Evolutionary conservation across 1,140 invertebrate genomes (phyloP).

Genomic region (Meloidogyne chitwoodi): DNA sequence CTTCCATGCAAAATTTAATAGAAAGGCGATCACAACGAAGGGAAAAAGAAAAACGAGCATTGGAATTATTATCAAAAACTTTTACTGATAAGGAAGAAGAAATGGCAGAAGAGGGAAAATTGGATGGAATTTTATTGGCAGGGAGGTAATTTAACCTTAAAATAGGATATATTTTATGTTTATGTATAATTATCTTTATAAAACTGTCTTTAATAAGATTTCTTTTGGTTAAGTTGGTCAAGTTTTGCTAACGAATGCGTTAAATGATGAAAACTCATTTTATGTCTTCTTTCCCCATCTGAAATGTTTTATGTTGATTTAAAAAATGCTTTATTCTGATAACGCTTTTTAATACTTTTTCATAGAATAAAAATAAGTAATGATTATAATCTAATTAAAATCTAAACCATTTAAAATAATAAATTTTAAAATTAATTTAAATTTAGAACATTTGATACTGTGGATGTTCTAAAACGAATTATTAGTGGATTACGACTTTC

Average conservation of each 20-base stretch:
- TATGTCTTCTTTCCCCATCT: neutral
- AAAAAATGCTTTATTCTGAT: neutral
- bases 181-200: too few species aligned
- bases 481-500: conserved; percentile 28
- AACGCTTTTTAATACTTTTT: neutral
- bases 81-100: neutral
- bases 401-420: too few species aligned
- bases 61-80: neutral
- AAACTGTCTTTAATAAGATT: too few species aligned
- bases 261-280: neutral
- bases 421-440: neutral
- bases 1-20: neutral
- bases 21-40: neutral
- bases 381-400: too few species aligned
- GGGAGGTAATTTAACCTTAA: neutral
- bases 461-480: conserved; percentile 22
- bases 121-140: neutral
- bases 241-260: neutral
- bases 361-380: too few species aligned
- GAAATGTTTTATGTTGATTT: neutral
- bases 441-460: conserved; percentile 10
- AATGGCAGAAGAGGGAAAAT: neutral
- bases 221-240: neutral
- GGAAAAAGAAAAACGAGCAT: neutral
- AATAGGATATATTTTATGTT: neutral